phyloP scores from a whole-genome alignment of 2,113 vertebrate species.

The Pongo abelii region DNA sequence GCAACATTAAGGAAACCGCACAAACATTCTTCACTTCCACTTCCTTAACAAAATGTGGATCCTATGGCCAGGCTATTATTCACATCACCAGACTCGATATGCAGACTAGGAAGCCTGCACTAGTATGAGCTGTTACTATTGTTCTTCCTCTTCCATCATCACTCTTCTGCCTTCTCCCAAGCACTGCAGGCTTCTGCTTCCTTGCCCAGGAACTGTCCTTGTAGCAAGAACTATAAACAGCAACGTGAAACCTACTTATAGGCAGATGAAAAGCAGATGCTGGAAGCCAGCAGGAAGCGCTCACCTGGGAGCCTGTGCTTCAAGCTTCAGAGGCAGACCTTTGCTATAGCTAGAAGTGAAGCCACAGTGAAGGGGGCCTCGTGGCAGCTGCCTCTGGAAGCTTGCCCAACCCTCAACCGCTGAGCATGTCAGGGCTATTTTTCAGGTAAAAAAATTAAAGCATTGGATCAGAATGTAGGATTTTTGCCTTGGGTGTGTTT shows the following conservation, averaged over 20 bases:
- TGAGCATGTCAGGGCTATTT: not conserved
- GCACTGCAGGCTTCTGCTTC: not conserved
- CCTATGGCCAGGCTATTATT: not conserved
- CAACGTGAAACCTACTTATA: not conserved
- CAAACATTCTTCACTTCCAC: no score
- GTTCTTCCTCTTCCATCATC: not conserved
- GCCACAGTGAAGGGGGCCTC: not conserved
- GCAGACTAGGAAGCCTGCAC: not conserved
- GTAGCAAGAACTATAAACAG: not conserved
- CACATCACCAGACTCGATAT: not conserved
- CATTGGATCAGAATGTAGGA: not conserved
- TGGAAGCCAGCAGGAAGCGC: not conserved
- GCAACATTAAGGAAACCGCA: not conserved
- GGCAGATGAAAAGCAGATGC: conserved; percentile 47
- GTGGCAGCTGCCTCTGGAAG: not conserved
- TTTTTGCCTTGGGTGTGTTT: not conserved
- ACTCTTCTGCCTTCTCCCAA: accelerated
- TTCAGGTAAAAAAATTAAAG: not conserved
- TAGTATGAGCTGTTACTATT: not conserved
- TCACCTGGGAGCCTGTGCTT: not conserved
- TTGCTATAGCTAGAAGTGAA: not conserved
- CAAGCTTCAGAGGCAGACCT: not conserved
- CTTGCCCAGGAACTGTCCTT: not conserved
- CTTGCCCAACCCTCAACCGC: not conserved
- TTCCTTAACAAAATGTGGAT: not conserved